Base-by-base conservation (phyloP, 1,140 invertebrate species). In the Leptinotarsa undecemlineata region DNA sequence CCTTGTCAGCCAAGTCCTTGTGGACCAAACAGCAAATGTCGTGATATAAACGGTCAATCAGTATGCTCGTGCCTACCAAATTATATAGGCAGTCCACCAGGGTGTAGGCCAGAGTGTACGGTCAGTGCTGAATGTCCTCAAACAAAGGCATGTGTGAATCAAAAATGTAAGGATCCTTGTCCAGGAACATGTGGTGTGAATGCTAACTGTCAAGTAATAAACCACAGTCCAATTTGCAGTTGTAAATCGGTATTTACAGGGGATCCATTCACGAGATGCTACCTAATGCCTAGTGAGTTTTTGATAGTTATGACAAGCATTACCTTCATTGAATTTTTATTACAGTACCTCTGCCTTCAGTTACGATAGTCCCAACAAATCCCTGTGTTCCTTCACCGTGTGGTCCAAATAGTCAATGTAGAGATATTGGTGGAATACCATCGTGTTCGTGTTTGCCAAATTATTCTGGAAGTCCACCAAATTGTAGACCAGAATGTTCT, bases 311-410 rank as follows among this genome's bases (percentile, higher is more conserved):
- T 42, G 33, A 42, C 8, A 42, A 42, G 33, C 33, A 42, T 42
- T 42, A 42, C 33, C 8, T 42, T 42, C 33, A 42, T 11, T 42
- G 8, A 20, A 68, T 71, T 75, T 26, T 72, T 76, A 73, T 72
- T 75, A 68, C 74, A 23, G 66, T 74, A 75, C 74, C 72, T 81
- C 74, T 87, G 85, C 72, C 86, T 86, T 72, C 51, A n/a, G 80
- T 82, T 63, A 87, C 86, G 63, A 81, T 82, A 48, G 76, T 86
- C 77, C 85, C 33, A 19, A 57, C 82, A 20, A 90, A 93, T 83
- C 92, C 92, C 20, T 95, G 93, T 79, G 78, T 91, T 63, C 92
- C 92, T 23, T 93, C 92, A 69, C 93, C 93, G 1, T 96, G 95
- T 85, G 95, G 95, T 3, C 89, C 92, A 0, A 94, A 95, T 83